Base-by-base conservation (phyloP, 2,113 vertebrate genomes). In the Malaclemys terrapin region DNA sequence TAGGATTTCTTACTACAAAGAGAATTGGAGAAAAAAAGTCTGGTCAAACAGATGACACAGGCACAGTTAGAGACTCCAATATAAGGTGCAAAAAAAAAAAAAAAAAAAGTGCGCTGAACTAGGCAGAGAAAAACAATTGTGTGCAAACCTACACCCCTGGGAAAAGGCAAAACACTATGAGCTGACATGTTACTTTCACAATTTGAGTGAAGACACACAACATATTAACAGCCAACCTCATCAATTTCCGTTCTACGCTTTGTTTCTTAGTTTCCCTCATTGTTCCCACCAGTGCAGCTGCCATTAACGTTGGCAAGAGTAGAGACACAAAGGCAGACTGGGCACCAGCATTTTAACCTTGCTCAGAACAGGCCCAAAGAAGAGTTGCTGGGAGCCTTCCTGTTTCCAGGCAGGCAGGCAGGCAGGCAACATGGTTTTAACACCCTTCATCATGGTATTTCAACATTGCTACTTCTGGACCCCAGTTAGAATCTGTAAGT, bases 111-210 rank as follows among this genome's bases (percentile, higher is more conserved):
- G 11, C 47, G 24, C 24, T 78, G 24, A 45, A 20, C 4, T 10
- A 72, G 19, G 93, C 90, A 92, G 91, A 69, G 62, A 10, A 95
- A 85, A 90, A 85, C 17, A 14, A 50, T 0, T 3, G 38, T 3
- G 4, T 25, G 35, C 24, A 31, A 78, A 81, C 84, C 82, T 5
- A 35, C 72, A 95, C 53, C 96, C 91, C 94, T 96, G 95, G 14
- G 85, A 80, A 81, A 90, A 94, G 75, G 83, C 88, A 87, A 16
- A 5, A 54, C 79, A 47, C 87, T 27, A 47, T 47, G 8, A 35
- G 65, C 65, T 38, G 20, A 9, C 62, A 35, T 12, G 22, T 47
- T 76, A 76, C 24, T 27, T 47, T 78, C 38, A 47, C 13, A 24
- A 78, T 78, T 88, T 59, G 82, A 25, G 42, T 56, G 38, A 1